Evolutionary conservation across 2,888 invertebrate genomes (phyloP).

Genomic region (Agrochola litura): DNA sequence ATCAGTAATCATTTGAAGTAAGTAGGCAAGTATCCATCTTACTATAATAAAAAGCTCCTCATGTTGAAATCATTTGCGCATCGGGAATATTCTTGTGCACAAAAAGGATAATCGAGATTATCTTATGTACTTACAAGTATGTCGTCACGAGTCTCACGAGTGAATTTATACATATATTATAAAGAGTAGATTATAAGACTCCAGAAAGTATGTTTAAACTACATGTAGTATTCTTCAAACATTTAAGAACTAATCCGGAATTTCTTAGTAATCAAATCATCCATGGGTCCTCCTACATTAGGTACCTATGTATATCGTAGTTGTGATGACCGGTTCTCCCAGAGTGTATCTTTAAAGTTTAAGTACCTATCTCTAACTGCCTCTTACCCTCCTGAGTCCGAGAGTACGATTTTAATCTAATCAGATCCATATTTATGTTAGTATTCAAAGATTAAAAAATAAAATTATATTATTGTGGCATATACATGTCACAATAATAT

Average conservation of each 20-base stretch:
- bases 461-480: no score
- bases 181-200: neutral
- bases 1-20: no score
- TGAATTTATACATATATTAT: neutral
- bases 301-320: neutral
- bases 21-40: neutral
- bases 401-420: neutral
- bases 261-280: neutral
- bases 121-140: neutral
- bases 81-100: neutral
- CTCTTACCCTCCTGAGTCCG: neutral
- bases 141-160: no score
- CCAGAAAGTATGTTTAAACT: neutral
- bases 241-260: no score
- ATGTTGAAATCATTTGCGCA: neutral
- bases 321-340: neutral
- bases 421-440: no score
- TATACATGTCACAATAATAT: no score
- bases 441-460: no score
- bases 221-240: no score
- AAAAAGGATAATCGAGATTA: conserved; percentile 25
- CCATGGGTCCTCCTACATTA: neutral
- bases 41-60: neutral
- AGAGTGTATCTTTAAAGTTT: no score
- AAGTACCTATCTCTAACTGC: neutral